A percentile compares a stretch with the other conserved stretches of the same genome.
Conservation (phyloP, 2,113 vertebrate species). For the Tachuris rubrigastra region DNA sequence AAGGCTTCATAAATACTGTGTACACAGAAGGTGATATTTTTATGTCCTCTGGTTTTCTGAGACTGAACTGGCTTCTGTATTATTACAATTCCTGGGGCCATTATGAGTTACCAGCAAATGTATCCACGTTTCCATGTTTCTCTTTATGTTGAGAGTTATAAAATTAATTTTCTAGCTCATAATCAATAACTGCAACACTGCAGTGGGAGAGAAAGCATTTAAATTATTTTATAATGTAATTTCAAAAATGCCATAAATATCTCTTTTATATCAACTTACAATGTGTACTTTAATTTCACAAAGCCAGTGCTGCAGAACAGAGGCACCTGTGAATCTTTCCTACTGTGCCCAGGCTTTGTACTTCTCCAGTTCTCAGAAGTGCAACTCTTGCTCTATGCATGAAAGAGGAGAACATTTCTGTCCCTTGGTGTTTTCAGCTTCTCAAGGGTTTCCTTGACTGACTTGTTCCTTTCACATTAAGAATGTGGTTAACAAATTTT, state of each 20-base stretch:
- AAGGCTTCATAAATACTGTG: background rate
- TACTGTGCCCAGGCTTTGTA: background rate
- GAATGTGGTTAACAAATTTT: background rate
- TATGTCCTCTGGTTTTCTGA: background rate
- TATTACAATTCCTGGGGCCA: background rate
- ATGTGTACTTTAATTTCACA: background rate
- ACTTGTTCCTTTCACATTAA: background rate
- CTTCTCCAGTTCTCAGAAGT: background rate
- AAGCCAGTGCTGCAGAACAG: background rate
- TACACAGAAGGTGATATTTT: background rate
- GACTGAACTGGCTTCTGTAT: background rate
- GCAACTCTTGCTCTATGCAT: background rate
- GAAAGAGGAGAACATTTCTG: background rate
- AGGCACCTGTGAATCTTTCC: background rate
- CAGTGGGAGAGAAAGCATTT: background rate
- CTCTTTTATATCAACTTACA: background rate
- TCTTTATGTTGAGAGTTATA: background rate
- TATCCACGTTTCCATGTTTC: background rate
- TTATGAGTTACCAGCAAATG: background rate
- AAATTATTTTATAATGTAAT: background rate
- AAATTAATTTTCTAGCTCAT: background rate
- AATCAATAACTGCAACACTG: background rate
- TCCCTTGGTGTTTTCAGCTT: background rate
- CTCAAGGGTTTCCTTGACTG: background rate
- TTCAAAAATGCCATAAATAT: background rate